Evolutionary conservation across 2,797 vertebrate genomes (phyloP), one percentile per base, ranked within the genome.

Genomic region (Discoglossus pictus): DNA sequence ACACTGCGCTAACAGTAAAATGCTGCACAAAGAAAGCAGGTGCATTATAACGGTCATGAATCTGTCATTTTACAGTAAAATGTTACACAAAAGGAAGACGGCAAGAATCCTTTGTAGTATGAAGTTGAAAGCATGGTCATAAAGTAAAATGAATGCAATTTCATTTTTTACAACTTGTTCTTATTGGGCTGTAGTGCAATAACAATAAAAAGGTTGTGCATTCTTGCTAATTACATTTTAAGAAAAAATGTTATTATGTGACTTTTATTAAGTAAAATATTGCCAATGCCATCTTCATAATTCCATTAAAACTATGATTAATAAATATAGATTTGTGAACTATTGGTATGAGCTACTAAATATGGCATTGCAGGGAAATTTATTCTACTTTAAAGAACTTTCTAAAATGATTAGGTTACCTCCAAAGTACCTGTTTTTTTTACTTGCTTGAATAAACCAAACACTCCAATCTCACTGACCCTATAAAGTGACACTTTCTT

Each of bases 381-480:
- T 71, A 59, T 58, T 59, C 31, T 25, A 42, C 18, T 39, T 24
- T 71, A 12, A 75, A 46, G n/a, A 68, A 7, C 7, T 74, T 79
- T 75, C 72, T 72, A 46, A 60, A 65, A 55, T 23, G 15, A 65
- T 64, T 54, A 74, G 46, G 27, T 42, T 52, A 36, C 17, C 16
- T 77, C 71, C 53, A 18, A 27, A 46, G 63, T 53, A 40, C 71
- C 54, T 56, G 2, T 38, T 13, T 40, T 62, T 73, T 60, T 60
- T n/a, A n/a, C n/a, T 4, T 24, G 12, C 39, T 68, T 73, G 76
- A 76, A 74, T 55, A 42, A 72, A 55, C 52, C 61, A 75, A 59
- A 85, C 81, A 76, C 72, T 65, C 64, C 73, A 70, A 76, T 79
- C 68, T 72, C 74, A 62, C 55, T 80, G 80, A 80, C 78, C 73